Conservation (phyloP, 2,113 vertebrate species). For the Eonycteris spelaea region DNA sequence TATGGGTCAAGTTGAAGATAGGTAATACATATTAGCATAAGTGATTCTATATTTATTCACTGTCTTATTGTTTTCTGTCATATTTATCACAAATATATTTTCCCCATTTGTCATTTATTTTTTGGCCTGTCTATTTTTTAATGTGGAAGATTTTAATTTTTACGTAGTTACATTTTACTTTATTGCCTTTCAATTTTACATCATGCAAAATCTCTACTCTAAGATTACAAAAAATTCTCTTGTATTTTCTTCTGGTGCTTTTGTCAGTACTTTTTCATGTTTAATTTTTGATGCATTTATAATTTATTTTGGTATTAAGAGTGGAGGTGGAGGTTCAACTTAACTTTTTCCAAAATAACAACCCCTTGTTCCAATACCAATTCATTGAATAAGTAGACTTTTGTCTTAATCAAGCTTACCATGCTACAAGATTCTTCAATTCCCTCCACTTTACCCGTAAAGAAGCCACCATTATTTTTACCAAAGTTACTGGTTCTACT, state of each 20-base stretch:
- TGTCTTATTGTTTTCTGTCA: neutral
- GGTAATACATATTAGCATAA: neutral
- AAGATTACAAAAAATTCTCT: neutral
- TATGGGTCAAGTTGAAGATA: neutral
- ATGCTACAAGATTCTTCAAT: neutral
- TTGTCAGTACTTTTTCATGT: neutral
- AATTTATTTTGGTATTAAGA: neutral
- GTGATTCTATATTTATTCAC: neutral
- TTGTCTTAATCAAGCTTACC: neutral
- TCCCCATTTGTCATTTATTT: neutral
- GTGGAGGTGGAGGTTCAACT: neutral
- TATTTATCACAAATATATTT: neutral
- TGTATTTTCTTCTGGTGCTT: neutral
- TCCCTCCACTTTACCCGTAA: neutral
- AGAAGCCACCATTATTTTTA: neutral
- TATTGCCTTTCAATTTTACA: neutral
- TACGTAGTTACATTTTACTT: neutral
- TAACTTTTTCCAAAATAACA: neutral
- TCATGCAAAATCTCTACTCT: neutral
- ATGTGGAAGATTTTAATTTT: neutral
- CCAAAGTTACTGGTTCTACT: neutral
- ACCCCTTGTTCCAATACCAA: neutral
- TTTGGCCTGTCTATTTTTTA: neutral
- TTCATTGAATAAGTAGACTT: neutral
- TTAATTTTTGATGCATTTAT: neutral